Conservation (phyloP, 1,140 invertebrate species). For the Chelonus insularis region DNA sequence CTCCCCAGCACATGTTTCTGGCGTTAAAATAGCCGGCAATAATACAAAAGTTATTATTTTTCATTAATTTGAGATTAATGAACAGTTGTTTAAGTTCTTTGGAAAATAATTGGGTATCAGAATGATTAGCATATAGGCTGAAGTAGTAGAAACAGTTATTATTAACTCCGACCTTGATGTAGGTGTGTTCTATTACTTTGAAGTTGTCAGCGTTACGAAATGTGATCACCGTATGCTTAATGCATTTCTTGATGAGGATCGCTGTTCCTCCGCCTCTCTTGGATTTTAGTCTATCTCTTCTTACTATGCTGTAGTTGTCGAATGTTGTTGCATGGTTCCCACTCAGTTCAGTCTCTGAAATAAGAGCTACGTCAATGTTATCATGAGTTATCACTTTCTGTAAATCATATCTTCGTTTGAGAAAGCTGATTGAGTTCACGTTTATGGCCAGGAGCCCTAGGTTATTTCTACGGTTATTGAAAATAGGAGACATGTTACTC, state of each 20-base stretch:
- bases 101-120: background rate
- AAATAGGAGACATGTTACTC: background rate
- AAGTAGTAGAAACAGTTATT: background rate
- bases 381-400: background rate
- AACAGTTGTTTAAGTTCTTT: constrained; percentile 7
- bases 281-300: background rate
- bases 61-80: background rate
- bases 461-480: background rate
- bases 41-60: constrained; percentile 12
- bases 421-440: constrained; percentile 1
- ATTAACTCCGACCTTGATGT: constrained; percentile 33
- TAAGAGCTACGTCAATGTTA: constrained; percentile 1
- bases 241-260: background rate
- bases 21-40: constrained; percentile 21
- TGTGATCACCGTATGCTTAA: background rate
- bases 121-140: constrained; percentile 3
- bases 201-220: background rate
- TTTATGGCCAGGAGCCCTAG: constrained; percentile 12
- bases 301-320: background rate
- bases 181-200: constrained; percentile 37
- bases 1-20: background rate
- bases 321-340: background rate
- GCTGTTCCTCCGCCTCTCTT: constrained; percentile 13
- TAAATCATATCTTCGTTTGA: constrained; percentile 9
- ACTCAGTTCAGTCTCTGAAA: constrained; percentile 19